A percentile compares a stretch with the other conserved stretches of the same genome.
Evolutionary conservation across 2,113 vertebrate species (phyloP).

Genomic region (Oophaga pumilio): DNA sequence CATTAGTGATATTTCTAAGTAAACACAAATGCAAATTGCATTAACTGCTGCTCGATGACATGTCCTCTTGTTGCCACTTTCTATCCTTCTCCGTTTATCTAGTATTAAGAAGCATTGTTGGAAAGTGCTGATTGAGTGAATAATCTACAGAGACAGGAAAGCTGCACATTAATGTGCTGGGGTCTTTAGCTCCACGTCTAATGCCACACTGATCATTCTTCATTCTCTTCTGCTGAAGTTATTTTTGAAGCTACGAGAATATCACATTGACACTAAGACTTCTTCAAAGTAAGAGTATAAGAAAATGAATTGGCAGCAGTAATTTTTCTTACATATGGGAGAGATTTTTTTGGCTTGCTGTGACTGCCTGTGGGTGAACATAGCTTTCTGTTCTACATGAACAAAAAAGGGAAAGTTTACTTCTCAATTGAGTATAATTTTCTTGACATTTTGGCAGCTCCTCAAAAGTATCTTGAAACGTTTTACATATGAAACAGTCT

Average conservation of each 20-base stretch:
- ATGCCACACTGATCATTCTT: slow-evolving; percentile 50
- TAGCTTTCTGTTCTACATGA: slow-evolving; percentile 43
- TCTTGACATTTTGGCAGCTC: slow-evolving; percentile 47
- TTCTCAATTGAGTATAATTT: slow-evolving; percentile 35
- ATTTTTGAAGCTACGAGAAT: slow-evolving; percentile 48
- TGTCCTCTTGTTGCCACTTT: slow-evolving; percentile 38
- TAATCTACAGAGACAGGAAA: slow-evolving; percentile 52
- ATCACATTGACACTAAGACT: slow-evolving; percentile 52
- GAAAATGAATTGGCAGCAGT: slow-evolving; percentile 46
- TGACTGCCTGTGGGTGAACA: slow-evolving; percentile 45
- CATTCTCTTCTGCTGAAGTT: slow-evolving; percentile 43
- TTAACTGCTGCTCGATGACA: slow-evolving; percentile 45
- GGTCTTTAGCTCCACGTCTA: slow-evolving; percentile 30
- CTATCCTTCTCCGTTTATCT: slow-evolving; percentile 43
- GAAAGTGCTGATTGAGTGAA: slow-evolving; percentile 56
- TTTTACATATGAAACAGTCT: slow-evolving; percentile 20
- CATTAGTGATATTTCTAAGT: not conserved
- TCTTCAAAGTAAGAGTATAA: slow-evolving; percentile 54
- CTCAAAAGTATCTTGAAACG: slow-evolving; percentile 31
- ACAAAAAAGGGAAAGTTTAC: slow-evolving; percentile 49
- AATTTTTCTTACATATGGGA: slow-evolving; percentile 42
- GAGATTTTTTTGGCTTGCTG: slow-evolving; percentile 48
- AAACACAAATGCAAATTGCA: slow-evolving; percentile 50
- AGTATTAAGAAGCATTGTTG: slow-evolving; percentile 46
- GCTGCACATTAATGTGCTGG: slow-evolving; percentile 34